These are phyloP conservation scores for Corella eumyota DNA, from an alignment of 23 tunicate species.

Conservation along the genomic window DNA sequence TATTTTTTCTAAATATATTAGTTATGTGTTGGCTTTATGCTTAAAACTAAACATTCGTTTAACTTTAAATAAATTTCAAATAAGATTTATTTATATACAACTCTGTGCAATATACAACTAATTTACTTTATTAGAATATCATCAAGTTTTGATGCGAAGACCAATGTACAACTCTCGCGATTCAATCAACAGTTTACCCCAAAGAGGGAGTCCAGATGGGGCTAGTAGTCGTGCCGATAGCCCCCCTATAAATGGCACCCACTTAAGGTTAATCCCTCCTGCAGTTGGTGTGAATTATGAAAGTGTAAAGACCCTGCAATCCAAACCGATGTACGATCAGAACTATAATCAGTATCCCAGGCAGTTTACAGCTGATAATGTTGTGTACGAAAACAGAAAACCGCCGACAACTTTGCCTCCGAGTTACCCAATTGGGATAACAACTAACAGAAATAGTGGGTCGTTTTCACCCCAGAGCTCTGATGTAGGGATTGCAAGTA, in stretches of 20 bases:
- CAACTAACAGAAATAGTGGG: constrained; percentile 35
- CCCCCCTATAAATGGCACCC: constrained; percentile 21
- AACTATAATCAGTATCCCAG: constrained; percentile 49
- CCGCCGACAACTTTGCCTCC: constrained; percentile 68
- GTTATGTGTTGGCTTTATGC: too few species aligned
- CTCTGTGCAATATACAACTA: too few species aligned
- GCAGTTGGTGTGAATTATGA: background rate
- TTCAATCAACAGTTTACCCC: constrained; percentile 15
- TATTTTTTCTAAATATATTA: too few species aligned
- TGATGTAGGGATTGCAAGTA: constrained; percentile 8
- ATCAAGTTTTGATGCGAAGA: too few species aligned
- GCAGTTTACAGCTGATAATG: constrained; percentile 15
- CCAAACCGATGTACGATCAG: constrained; percentile 25
- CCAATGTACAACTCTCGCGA: constrained; percentile 19
- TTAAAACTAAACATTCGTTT: too few species aligned
- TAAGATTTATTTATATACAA: too few species aligned
- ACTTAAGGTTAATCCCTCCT: background rate
- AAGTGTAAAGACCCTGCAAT: background rate
- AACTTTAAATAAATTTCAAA: too few species aligned
- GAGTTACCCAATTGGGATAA: constrained; percentile 29
- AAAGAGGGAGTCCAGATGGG: constrained; percentile 92
- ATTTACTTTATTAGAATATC: too few species aligned
- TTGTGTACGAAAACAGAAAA: constrained; percentile 3
- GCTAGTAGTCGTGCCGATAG: constrained; percentile 83
- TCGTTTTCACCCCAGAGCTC: constrained; percentile 43